Percentiles rank a stretch among this genome's conserved stretches.
phyloP scores from a whole-genome alignment of 2,113 vertebrate genomes.

The Nerophis ophidion region DNA sequence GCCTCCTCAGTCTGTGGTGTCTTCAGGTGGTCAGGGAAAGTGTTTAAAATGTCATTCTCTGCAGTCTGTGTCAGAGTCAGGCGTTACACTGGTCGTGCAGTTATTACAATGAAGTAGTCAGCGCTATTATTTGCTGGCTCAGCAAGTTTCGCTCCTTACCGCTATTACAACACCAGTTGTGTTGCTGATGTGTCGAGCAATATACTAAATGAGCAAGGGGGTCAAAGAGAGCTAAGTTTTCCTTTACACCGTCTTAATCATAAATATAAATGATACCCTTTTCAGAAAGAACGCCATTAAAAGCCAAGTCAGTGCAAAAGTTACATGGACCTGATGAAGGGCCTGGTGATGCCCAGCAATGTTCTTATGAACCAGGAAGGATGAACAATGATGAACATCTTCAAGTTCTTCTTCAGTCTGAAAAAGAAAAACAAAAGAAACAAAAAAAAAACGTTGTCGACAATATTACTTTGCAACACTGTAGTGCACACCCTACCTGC shows the following conservation, averaged over 20 bases:
- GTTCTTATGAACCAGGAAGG: conserved; percentile 95
- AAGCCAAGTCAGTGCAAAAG: background rate
- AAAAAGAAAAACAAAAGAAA: background rate
- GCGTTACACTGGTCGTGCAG: no score
- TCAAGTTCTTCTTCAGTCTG: conserved; percentile 90
- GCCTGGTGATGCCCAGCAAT: conserved; percentile 84
- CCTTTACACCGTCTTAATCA: no score
- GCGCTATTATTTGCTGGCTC: no score
- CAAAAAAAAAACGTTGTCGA: background rate
- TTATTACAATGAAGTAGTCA: no score
- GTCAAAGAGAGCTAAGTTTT: no score
- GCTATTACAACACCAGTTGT: no score
- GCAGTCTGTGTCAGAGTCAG: background rate
- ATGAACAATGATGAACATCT: conserved; percentile 92
- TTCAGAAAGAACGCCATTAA: no score
- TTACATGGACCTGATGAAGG: conserved; percentile 84
- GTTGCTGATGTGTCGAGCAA: no score
- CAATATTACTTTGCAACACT: background rate
- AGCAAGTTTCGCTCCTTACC: no score
- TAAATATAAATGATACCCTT: no score
- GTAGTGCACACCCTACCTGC: conserved; percentile 68
- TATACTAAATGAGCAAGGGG: no score
- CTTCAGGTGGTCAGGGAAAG: background rate
- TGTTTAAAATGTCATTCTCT: background rate
- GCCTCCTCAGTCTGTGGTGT: no score